Evolutionary conservation across 2,888 invertebrate genomes (phyloP).

Genomic region (Drosophila histrio): DNA sequence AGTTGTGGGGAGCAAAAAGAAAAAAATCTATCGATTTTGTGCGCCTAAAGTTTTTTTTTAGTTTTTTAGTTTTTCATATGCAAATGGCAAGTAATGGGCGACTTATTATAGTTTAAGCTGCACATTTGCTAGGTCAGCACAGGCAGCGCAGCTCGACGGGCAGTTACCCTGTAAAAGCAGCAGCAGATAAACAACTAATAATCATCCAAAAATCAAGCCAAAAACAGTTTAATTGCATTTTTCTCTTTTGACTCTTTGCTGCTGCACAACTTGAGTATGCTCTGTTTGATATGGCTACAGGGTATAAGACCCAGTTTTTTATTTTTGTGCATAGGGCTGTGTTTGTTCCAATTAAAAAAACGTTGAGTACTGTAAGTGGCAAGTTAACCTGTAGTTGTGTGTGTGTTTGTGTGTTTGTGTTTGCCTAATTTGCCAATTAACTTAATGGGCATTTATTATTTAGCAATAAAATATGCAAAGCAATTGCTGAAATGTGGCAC

Average conservation of each 20-base stretch:
- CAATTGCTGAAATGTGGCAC: constrained; percentile 77
- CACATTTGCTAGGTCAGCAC: constrained; percentile 8
- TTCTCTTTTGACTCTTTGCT: too few species aligned
- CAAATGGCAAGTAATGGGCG: constrained; percentile 61
- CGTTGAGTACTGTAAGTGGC: constrained; percentile 37
- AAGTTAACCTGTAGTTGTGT: constrained; percentile 31
- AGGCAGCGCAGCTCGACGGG: background rate
- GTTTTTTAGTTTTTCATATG: constrained; percentile 49
- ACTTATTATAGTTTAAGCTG: constrained; percentile 53
- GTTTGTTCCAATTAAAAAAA: constrained; percentile 69
- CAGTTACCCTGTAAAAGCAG: constrained; percentile 6
- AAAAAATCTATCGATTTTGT: constrained; percentile 60
- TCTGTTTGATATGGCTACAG: background rate
- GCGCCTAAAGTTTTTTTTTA: constrained; percentile 32
- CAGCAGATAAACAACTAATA: background rate
- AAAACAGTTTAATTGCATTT: too few species aligned
- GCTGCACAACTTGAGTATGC: too few species aligned
- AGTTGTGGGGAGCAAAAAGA: too few species aligned
- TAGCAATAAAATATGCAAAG: constrained; percentile 81
- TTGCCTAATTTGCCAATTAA: constrained; percentile 81
- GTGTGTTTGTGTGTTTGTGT: constrained; percentile 25
- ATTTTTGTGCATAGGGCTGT: constrained; percentile 22
- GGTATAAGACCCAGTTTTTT: constrained; percentile 13
- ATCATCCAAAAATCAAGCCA: background rate
- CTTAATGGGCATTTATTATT: constrained; percentile 81